Conservation (phyloP, 2,113 vertebrate genomes). For the Mesoclemmys tuberculata region DNA sequence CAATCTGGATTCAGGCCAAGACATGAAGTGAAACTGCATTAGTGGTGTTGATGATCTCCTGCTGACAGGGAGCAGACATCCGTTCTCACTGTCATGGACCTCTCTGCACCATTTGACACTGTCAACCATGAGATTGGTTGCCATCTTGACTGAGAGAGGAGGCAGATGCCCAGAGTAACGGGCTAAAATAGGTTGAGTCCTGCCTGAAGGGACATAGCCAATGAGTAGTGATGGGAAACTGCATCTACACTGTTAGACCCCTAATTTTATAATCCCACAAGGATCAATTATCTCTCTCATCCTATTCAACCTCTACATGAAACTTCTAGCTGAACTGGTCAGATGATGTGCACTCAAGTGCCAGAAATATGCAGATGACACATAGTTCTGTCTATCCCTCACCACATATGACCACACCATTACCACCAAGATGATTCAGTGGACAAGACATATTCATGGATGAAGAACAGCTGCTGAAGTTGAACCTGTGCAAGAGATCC, state of each 20-base stretch:
- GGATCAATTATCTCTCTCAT: not conserved
- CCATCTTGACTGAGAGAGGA: not conserved
- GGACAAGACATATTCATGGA: rapidly evolving
- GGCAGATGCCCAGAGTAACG: not conserved
- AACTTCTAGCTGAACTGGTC: not conserved
- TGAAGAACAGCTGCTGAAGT: not conserved
- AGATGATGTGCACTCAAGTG: too few relatives aligned
- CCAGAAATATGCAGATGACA: not conserved
- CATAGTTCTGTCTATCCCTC: not conserved
- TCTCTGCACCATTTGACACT: not conserved
- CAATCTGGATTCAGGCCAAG: not conserved
- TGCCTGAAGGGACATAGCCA: too few relatives aligned
- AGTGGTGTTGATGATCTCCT: not conserved
- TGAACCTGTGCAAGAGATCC: too few relatives aligned
- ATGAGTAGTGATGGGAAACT: not conserved
- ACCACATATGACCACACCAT: not conserved
- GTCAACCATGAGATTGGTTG: not conserved
- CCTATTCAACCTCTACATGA: not conserved
- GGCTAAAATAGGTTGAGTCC: not conserved
- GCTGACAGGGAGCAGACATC: too few relatives aligned
- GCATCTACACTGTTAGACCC: too few relatives aligned
- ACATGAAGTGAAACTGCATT: not conserved
- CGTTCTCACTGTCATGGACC: not conserved
- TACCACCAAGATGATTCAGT: not conserved
- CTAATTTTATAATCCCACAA: not conserved